A percentile compares a stretch with the other conserved stretches of the same genome.
Conservation (phyloP, 2,797 vertebrate genomes). For the Aldrovandia affinis region DNA sequence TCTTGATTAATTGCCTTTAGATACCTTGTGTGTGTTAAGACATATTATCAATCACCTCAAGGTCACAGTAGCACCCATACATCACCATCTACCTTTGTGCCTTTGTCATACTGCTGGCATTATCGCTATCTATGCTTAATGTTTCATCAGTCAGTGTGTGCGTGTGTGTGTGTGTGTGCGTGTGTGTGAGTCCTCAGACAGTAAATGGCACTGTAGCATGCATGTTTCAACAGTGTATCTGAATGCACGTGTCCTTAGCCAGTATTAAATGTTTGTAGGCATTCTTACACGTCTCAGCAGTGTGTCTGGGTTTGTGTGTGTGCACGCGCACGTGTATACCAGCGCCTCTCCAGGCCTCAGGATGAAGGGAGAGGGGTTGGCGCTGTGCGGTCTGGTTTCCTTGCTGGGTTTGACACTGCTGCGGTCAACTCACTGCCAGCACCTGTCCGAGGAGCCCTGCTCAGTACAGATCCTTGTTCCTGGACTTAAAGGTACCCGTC, state of each 20-base stretch:
- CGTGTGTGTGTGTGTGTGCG: background rate
- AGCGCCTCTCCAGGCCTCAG: constrained; percentile 55
- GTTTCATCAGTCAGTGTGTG: background rate
- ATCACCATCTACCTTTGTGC: background rate
- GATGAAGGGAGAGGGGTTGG: constrained; percentile 80
- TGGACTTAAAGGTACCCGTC: constrained; percentile 89
- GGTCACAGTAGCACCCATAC: background rate
- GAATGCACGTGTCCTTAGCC: too few species aligned
- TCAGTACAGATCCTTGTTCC: constrained; percentile 96
- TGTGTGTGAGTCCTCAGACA: background rate
- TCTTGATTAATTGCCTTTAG: constrained; percentile 10
- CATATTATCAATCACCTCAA: constrained; percentile 16
- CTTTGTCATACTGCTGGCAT: background rate
- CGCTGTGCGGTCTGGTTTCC: constrained; percentile 70
- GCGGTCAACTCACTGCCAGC: constrained; percentile 77
- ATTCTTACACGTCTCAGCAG: background rate
- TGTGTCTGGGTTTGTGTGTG: too few species aligned
- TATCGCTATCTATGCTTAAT: background rate
- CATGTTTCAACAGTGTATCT: too few species aligned
- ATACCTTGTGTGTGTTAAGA: background rate
- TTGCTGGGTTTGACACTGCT: constrained; percentile 78
- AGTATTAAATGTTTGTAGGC: too few species aligned
- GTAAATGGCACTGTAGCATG: too few species aligned
- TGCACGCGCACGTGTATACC: background rate
- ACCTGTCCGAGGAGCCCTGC: constrained; percentile 86